These are phyloP conservation scores for Magallana nippona DNA, from an alignment of 2,888 invertebrate species.

Conservation along the genomic window DNA sequence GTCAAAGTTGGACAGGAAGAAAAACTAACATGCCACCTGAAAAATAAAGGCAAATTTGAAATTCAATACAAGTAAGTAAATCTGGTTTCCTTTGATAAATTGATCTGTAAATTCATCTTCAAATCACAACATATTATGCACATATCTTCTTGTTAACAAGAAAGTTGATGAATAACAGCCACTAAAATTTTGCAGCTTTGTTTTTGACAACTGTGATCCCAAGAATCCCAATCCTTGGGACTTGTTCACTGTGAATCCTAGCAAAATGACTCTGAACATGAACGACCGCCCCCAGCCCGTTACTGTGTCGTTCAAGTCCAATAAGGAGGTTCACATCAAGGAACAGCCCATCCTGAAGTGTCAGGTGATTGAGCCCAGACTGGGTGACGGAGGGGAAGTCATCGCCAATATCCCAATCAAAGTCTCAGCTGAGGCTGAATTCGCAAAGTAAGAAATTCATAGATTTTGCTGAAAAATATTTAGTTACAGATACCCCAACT, in stretches of 20 bases:
- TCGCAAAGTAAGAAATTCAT: slow-evolving; percentile 77
- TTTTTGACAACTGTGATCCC: slow-evolving; percentile 73
- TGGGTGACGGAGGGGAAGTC: slow-evolving; percentile 76
- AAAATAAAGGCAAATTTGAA: slow-evolving; percentile 81
- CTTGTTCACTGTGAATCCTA: slow-evolving; percentile 76
- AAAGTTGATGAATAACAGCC: not conserved
- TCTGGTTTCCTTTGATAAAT: not conserved
- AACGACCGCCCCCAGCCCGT: slow-evolving; percentile 77
- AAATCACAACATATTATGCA: not conserved
- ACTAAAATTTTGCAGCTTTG: slow-evolving; percentile 69
- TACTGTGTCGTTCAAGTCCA: slow-evolving; percentile 77
- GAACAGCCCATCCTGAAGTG: slow-evolving; percentile 78
- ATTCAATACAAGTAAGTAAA: slow-evolving; percentile 77
- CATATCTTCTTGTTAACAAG: not conserved
- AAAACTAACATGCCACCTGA: slow-evolving; percentile 78
- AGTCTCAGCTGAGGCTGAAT: slow-evolving; percentile 78
- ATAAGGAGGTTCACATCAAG: slow-evolving; percentile 75
- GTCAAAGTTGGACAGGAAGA: slow-evolving; percentile 78
- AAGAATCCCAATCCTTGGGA: slow-evolving; percentile 71
- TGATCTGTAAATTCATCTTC: not conserved
- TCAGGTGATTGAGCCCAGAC: slow-evolving; percentile 78
- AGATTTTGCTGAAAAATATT: not conserved
- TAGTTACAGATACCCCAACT: not conserved
- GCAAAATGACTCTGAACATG: slow-evolving; percentile 74
- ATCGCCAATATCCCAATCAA: slow-evolving; percentile 80